Evolutionary conservation across 2,113 vertebrate species (phyloP).

Genomic region (Chloebia gouldiae): DNA sequence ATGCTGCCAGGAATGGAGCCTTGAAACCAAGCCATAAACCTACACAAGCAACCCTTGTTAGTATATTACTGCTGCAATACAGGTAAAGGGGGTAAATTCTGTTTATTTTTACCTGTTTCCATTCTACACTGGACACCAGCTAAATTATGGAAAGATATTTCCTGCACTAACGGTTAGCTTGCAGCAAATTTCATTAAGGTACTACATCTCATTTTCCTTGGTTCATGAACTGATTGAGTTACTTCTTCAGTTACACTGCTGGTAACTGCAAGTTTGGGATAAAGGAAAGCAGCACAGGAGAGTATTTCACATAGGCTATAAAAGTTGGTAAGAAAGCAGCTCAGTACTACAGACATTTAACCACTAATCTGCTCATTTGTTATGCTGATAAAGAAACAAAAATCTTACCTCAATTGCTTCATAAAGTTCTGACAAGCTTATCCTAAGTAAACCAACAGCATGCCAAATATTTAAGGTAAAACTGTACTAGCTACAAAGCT

Average conservation of each 20-base stretch:
- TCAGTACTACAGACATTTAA: background rate
- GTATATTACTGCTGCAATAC: constrained; percentile 7
- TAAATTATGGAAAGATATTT: constrained; percentile 64
- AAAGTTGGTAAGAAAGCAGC: background rate
- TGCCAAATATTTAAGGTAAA: constrained; percentile 37
- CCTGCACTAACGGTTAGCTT: constrained; percentile 8
- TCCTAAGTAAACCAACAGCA: background rate
- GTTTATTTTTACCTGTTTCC: constrained; percentile 62
- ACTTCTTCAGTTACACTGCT: constrained; percentile 9
- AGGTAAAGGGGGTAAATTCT: constrained; percentile 54
- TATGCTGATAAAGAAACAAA: constrained; percentile 2
- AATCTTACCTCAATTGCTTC: background rate
- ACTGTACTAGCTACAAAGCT: constrained; percentile 17
- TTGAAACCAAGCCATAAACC: constrained; percentile 76
- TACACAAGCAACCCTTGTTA: constrained; percentile 76
- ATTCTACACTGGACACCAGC: constrained; percentile 38
- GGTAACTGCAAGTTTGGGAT: constrained; percentile 21
- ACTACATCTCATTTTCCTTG: constrained; percentile 45
- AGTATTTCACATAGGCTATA: background rate
- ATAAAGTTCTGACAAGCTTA: background rate
- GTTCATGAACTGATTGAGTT: constrained; percentile 46
- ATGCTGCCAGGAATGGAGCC: constrained; percentile 80
- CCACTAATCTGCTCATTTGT: constrained; percentile 2
- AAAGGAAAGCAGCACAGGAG: background rate
- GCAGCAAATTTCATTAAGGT: constrained; percentile 55